Evolutionary conservation across 2,888 invertebrate species (phyloP), one percentile per base, ranked within the genome.

Genomic region (Sarcophaga subvicina): DNA sequence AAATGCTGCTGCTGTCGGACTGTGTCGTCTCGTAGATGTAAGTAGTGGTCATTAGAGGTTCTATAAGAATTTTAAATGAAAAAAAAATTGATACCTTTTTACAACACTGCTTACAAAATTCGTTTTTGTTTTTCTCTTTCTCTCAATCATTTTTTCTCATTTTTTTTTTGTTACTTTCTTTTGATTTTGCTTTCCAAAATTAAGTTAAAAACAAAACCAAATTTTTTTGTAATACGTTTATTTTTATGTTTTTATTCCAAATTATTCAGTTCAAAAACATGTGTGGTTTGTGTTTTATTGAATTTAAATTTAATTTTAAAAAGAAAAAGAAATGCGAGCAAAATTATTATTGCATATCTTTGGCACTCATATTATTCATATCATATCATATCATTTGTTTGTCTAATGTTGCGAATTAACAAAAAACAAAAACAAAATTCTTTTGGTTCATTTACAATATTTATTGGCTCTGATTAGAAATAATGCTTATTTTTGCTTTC

Each of bases 1-100:
- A 90, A 89, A 88, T 90, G 91, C 91, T 86, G 90, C 91, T 85
- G 90, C 91, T 81, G 89, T 92, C 86, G 91, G 91, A 88, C 90
- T 91, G 84, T 92, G 91, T 91, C 92, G 92, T 89, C 90, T 91
- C 88, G 92, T 92, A 90, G 92, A 92, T 90, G 92, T 92, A 92
- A 92, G 92, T 92, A 90, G 87, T 87, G 83, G 71, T 85, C 86
- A 80, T 83, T 80, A 75, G 72, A 84, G 87, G 84, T 80, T 86
- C 67, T 54, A 71, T 60, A 72, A 72, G 66, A 71, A 64, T 80
- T 47, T 71, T 64, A 69, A 17, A 54, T 20, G 2, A n/a, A 59
- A 49, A 20, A 45, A 49, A 54, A 82, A 62, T 60, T 20, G 73
- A 71, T 82, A 79, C 76, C 78, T 73, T 71, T 71, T 71, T 73